Base-by-base conservation (phyloP, 2,888 invertebrate genomes). In the Acleris laterana region DNA sequence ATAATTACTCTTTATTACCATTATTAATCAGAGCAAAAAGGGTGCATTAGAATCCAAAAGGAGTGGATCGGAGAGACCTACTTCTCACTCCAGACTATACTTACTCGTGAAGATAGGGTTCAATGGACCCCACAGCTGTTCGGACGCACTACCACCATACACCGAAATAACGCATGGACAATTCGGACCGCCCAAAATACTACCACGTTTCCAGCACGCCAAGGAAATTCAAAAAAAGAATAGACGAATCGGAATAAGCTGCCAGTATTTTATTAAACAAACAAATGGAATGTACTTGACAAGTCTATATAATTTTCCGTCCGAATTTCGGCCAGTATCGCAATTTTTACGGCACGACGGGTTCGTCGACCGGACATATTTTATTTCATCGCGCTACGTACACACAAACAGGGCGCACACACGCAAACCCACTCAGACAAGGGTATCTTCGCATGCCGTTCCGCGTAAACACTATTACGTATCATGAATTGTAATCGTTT, bases 321-420 rank as follows among this genome's bases (percentile, higher is more conserved):
- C 85, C 85, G 82, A 90, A 89, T 89, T 93, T 93, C 86, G 92
- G 90, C 82, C 83, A 86, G 86, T 90, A 90, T 92, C 88, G 93
- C 93, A 81, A 93, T 92, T 93, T 93, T 93, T 92, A 92, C 90
- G 88, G 90, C 89, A 89, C 90, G 89, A 85, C 83, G 87, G 79
- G 93, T 84, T 93, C 93, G 82, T 88, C 90, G 93, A 90, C 92
- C 93, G 92, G 89, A 91, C 93, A 92, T 92, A 92, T 92, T 93
- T 93, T 93, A 93, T 93, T 93, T 92, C 90, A 93, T 91, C 93
- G 92, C 91, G 90, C 91, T 90, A 91, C 88, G 89, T 89, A 86
- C 90, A 88, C 90, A 89, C 89, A 90, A 87, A 83, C 75, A 82
- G 80, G 77, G 80, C 76, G 79, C 79, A 80, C 85, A 80, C 88